A percentile compares a stretch with the other conserved stretches of the same genome.
phyloP scores from a whole-genome alignment of 2,113 vertebrate genomes.

The Nothocercus nigrocapillus region DNA sequence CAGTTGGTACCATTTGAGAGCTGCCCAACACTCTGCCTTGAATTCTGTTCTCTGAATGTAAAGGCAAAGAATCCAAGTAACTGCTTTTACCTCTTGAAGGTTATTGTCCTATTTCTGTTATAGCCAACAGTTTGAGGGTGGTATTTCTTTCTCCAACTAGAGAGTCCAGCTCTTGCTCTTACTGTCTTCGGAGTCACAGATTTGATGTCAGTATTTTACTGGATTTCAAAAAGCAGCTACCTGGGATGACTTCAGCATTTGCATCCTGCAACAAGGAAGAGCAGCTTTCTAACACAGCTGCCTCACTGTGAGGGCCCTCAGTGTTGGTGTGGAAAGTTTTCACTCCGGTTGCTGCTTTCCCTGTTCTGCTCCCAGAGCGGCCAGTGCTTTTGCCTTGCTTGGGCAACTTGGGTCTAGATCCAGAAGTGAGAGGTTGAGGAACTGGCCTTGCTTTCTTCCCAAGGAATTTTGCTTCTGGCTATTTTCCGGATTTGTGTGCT shows the following conservation, averaged over 20 bases:
- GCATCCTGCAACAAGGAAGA: background rate
- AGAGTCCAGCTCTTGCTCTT: background rate
- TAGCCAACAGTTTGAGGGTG: too few relatives aligned
- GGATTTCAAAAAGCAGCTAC: accelerated
- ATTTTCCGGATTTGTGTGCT: background rate
- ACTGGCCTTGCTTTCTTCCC: background rate
- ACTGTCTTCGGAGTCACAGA: background rate
- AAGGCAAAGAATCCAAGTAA: background rate
- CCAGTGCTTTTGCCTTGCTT: background rate
- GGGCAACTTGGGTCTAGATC: background rate
- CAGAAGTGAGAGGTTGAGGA: background rate
- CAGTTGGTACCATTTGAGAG: background rate
- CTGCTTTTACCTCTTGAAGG: background rate
- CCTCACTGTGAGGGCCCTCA: background rate
- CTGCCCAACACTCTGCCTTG: background rate
- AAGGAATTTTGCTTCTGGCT: background rate
- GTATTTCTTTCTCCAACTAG: background rate
- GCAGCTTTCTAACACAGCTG: background rate
- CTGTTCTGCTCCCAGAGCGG: background rate
- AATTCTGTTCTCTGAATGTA: background rate
- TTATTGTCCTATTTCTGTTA: background rate
- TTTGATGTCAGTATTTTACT: background rate
- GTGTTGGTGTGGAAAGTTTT: background rate
- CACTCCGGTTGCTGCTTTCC: background rate
- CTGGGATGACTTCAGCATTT: background rate